These are phyloP conservation scores for Phymanthus crucifer DNA, from an alignment of 92 coral and sea anemone genomes.

Conservation along the genomic window DNA sequence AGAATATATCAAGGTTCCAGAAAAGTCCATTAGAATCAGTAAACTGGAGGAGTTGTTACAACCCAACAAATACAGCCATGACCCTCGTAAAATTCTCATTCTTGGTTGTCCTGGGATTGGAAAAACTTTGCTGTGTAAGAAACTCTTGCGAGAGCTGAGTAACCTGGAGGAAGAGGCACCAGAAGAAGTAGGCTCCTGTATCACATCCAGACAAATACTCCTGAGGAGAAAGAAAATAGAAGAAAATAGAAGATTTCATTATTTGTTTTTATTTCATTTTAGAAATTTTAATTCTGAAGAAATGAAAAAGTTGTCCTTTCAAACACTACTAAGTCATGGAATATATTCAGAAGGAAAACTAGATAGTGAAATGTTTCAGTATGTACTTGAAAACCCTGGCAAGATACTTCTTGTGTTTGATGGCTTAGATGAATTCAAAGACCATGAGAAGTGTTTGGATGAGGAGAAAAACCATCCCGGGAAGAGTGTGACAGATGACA, in stretches of 20 bases:
- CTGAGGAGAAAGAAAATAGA: background rate
- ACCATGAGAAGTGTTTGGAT: background rate
- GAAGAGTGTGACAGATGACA: background rate
- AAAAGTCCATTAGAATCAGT: constrained; percentile 17
- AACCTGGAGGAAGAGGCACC: background rate
- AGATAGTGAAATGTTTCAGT: constrained; percentile 27
- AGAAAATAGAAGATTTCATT: constrained; percentile 8
- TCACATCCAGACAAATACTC: no score
- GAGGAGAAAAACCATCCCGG: constrained; percentile 20
- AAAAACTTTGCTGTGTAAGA: constrained; percentile 49
- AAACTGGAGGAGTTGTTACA: constrained; percentile 36
- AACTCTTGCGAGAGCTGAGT: constrained; percentile 47
- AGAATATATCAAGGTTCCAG: constrained; percentile 31
- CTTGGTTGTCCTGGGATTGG: constrained; percentile 71
- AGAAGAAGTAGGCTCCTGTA: no score
- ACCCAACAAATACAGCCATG: constrained; percentile 31
- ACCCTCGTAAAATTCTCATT: constrained; percentile 49
- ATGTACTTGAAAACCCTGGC: constrained; percentile 35
- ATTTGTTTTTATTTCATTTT: constrained; percentile 33
- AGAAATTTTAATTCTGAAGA: constrained; percentile 44
- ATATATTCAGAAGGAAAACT: background rate
- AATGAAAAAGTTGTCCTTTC: constrained; percentile 23
- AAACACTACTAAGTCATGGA: constrained; percentile 21
- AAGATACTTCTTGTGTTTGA: constrained; percentile 53
- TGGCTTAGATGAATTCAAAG: constrained; percentile 61